A percentile compares a stretch with the other conserved stretches of the same genome.
phyloP scores from a whole-genome alignment of 2,888 invertebrate genomes.

The Pandemis heparana region DNA sequence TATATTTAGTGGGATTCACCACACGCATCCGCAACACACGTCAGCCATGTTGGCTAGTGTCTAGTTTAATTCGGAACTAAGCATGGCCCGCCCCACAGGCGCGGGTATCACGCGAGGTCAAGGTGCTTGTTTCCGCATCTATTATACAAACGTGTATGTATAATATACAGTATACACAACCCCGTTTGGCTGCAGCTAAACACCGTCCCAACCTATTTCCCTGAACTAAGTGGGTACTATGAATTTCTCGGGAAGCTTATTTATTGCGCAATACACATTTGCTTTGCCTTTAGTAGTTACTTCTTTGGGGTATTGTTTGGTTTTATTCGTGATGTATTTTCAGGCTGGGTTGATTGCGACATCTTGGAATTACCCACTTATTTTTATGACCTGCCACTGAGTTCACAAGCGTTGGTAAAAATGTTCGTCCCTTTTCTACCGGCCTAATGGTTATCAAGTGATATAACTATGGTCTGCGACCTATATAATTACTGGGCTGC shows the following conservation, averaged over 20 bases:
- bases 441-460: background rate
- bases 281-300: background rate
- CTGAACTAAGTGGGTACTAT: background rate
- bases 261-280: constrained; percentile 12
- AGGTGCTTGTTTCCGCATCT: constrained; percentile 34
- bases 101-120: constrained; percentile 37
- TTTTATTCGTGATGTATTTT: background rate
- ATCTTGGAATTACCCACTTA: background rate
- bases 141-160: constrained; percentile 12
- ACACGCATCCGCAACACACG: constrained; percentile 3
- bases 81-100: constrained; percentile 12
- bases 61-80: constrained; percentile 23
- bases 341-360: background rate
- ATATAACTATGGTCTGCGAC: background rate
- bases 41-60: constrained; percentile 4
- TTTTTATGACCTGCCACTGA: background rate
- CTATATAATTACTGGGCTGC: too few species aligned
- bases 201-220: background rate
- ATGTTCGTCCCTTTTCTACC: background rate
- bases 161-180: background rate
- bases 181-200: constrained; percentile 7
- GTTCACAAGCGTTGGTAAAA: background rate
- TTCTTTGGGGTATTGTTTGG: background rate
- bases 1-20: background rate
- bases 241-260: constrained; percentile 4